A percentile compares a stretch with the other conserved stretches of the same genome.
These are phyloP conservation scores for Periplaneta americana DNA, from an alignment of 1,140 invertebrate genomes.

Conservation along the genomic window DNA sequence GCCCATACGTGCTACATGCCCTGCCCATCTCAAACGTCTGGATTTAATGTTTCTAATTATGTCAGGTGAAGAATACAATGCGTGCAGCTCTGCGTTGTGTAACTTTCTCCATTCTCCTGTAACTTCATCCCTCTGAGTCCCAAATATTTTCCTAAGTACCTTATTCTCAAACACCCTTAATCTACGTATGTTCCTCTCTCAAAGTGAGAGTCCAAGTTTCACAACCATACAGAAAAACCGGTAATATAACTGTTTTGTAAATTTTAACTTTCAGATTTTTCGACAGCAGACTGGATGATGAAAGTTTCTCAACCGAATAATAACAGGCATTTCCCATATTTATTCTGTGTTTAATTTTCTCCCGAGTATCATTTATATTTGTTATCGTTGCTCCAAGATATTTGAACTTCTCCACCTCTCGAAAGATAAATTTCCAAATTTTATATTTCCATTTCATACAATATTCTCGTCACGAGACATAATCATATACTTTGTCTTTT, in stretches of 20 bases:
- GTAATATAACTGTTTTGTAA: neutral
- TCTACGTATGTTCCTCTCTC: neutral
- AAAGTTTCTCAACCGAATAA: too few species aligned
- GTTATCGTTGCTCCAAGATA: too few species aligned
- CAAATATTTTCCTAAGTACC: neutral
- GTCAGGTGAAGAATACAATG: neutral
- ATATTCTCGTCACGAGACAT: too few species aligned
- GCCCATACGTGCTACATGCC: neutral
- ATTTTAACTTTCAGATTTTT: neutral
- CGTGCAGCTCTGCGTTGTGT: neutral
- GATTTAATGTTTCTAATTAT: neutral
- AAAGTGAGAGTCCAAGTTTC: neutral
- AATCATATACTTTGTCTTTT: too few species aligned
- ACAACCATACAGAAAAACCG: neutral
- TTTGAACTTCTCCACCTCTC: too few species aligned
- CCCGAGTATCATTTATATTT: too few species aligned
- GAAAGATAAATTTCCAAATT: too few species aligned
- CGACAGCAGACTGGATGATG: neutral
- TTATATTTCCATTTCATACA: too few species aligned
- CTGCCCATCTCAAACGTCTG: neutral
- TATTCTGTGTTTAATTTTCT: too few species aligned
- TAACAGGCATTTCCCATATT: too few species aligned
- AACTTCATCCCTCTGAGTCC: neutral
- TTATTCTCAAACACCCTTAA: neutral
- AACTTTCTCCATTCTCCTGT: neutral